A percentile compares a stretch with the other conserved stretches of the same genome.
Conservation (phyloP, 2,113 vertebrate species). For the Chamaea fasciata region DNA sequence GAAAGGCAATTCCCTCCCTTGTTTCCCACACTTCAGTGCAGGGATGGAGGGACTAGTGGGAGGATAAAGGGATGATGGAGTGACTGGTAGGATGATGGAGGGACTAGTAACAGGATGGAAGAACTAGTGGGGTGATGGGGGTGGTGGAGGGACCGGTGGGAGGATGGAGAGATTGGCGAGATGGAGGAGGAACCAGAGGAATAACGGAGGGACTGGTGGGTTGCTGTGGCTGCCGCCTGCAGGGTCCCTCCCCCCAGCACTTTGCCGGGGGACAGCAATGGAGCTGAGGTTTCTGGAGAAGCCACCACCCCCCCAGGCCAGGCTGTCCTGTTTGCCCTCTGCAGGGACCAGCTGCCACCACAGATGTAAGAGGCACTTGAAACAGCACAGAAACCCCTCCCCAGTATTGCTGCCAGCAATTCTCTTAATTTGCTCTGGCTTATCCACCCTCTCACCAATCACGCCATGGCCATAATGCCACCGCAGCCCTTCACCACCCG, state of each 20-base stretch:
- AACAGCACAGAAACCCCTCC: neutral
- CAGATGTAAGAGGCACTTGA: neutral
- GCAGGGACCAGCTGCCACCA: neutral
- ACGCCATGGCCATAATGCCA: fast-evolving
- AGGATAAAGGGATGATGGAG: neutral
- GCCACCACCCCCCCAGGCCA: neutral
- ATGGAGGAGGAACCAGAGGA: neutral
- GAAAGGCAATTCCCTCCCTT: neutral
- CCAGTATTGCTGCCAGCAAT: fast-evolving
- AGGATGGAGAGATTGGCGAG: fast-evolving
- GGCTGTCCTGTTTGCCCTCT: neutral
- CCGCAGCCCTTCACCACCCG: neutral
- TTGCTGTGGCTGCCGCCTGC: neutral
- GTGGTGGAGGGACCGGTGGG: neutral
- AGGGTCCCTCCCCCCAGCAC: neutral
- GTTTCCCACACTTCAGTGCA: neutral
- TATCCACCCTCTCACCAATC: neutral
- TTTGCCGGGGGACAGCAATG: neutral
- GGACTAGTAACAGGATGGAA: neutral
- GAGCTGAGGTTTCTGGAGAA: neutral
- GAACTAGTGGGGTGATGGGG: neutral
- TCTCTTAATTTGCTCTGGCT: neutral
- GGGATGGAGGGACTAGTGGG: neutral
- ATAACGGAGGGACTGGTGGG: fast-evolving
- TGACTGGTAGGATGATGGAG: neutral